A percentile compares a stretch with the other conserved stretches of the same genome.
Conservation (phyloP, 2,888 invertebrate genomes). For the Drosophila mulleri region DNA sequence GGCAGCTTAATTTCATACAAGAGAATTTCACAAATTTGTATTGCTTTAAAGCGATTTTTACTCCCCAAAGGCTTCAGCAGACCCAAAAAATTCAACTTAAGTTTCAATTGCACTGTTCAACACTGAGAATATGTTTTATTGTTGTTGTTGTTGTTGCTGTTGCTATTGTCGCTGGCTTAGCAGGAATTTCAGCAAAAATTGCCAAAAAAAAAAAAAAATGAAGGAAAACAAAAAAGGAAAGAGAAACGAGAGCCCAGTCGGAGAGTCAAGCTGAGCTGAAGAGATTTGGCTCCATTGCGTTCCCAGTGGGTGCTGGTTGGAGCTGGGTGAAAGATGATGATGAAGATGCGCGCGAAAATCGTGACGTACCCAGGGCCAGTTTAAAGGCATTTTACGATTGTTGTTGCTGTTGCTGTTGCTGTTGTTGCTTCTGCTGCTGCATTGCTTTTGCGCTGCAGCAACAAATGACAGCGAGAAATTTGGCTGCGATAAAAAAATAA, state of each 20-base stretch:
- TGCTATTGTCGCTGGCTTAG: constrained; percentile 35
- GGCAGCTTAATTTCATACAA: background rate
- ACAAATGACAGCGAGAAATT: constrained; percentile 69
- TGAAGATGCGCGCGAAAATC: constrained; percentile 74
- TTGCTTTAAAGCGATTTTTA: constrained; percentile 1
- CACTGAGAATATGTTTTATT: constrained; percentile 1
- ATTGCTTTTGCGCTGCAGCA: constrained; percentile 24
- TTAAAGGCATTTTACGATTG: constrained; percentile 50
- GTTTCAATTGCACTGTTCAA: constrained; percentile 16
- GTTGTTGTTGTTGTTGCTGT: constrained; percentile 19
- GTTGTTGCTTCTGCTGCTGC: constrained; percentile 8
- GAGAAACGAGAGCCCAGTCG: background rate
- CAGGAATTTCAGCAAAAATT: constrained; percentile 58
- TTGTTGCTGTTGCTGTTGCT: constrained; percentile 10
- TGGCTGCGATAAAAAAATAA: constrained; percentile 35
- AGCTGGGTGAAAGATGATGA: constrained; percentile 48
- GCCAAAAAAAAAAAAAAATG: constrained; percentile 43
- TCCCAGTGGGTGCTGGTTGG: background rate
- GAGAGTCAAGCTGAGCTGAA: constrained; percentile 16
- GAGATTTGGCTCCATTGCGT: constrained; percentile 7
- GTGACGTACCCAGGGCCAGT: constrained; percentile 58
- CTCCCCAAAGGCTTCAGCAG: background rate
- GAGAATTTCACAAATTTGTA: constrained; percentile 1
- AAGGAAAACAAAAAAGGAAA: background rate
- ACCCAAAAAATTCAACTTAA: constrained; percentile 4